Evolutionary conservation across 2,113 vertebrate genomes (phyloP), one percentile per base, ranked within the genome.

Genomic region (Noctilio leporinus): DNA sequence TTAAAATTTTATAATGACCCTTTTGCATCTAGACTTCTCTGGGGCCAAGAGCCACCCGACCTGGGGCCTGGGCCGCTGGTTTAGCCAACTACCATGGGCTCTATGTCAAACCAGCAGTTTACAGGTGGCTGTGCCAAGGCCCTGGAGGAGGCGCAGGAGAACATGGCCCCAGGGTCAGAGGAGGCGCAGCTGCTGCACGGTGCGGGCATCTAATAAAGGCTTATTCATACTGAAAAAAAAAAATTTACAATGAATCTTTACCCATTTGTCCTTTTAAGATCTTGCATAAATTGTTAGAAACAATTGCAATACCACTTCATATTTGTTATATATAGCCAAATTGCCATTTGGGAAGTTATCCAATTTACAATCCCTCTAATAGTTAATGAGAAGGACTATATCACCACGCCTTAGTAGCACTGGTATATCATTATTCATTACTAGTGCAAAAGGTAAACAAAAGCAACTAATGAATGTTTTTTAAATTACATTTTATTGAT

Each of bases 91-190:
- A 98, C 98, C 98, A 99, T 99, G 99, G 99, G 99, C 97, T 99
- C 99, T 76, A 99, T 99, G 98, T 99, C 98, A 87, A 99, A 99
- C 97, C 98, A 99, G 98, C 98, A 99, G 94, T 99, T 99, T 96
- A 98, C 98, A 99, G 99, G 99, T 99, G n/a, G n/a, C n/a, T n/a
- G n/a, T n/a, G n/a, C n/a, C n/a, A n/a, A n/a, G n/a, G n/a, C n/a
- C n/a, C n/a, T n/a, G n/a, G n/a, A n/a, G n/a, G n/a, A n/a, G n/a
- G n/a, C n/a, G n/a, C n/a, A n/a, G n/a, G n/a, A n/a, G n/a, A n/a
- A n/a, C n/a, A n/a, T n/a, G n/a, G n/a, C n/a, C n/a, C n/a, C n/a
- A n/a, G n/a, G n/a, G n/a, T n/a, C n/a, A n/a, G n/a, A n/a, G n/a
- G n/a, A n/a, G n/a, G n/a, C n/a, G n/a, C n/a, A n/a, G n/a, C n/a